These are phyloP conservation scores for Dryobates pubescens DNA, from an alignment of 2,797 vertebrate genomes.

Conservation along the genomic window DNA sequence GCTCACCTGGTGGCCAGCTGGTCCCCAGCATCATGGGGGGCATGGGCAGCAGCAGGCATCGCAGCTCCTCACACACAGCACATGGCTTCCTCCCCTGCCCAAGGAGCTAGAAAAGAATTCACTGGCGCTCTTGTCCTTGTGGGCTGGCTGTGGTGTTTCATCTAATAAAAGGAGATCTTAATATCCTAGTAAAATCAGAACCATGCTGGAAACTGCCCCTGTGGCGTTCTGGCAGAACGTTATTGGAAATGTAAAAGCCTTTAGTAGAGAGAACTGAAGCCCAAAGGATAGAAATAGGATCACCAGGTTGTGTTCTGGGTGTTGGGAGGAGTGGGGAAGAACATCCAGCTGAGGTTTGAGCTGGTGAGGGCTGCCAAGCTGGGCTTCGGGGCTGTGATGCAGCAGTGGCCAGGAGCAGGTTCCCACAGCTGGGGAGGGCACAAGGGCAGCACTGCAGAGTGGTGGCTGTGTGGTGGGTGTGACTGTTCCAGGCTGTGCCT, in stretches of 20 bases:
- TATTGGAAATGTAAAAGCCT: slow-evolving; percentile 58
- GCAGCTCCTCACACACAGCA: not conserved
- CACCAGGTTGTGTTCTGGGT: slow-evolving; percentile 23
- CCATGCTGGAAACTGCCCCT: slow-evolving; percentile 50
- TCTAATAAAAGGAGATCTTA: slow-evolving; percentile 67
- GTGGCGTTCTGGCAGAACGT: slow-evolving; percentile 43
- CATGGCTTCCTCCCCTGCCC: not conserved
- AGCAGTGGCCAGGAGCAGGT: accelerated
- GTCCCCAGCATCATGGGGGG: accelerated
- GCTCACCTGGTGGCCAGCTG: accelerated
- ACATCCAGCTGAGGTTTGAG: not conserved
- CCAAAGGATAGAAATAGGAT: slow-evolving; percentile 43
- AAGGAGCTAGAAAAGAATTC: slow-evolving; percentile 42
- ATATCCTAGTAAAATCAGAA: slow-evolving; percentile 59
- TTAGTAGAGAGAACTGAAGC: slow-evolving; percentile 40
- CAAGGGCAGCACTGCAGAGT: not conserved
- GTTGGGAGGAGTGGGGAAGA: not conserved
- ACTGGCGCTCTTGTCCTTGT: slow-evolving; percentile 41
- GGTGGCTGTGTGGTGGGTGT: too few species aligned
- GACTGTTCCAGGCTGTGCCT: too few species aligned
- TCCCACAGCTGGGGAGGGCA: accelerated
- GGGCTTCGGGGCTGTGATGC: not conserved
- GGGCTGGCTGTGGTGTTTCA: slow-evolving; percentile 68
- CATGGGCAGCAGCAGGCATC: not conserved
- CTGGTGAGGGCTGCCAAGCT: not conserved